Conservation (phyloP, 1,140 invertebrate species). For the Tribolium madens region DNA sequence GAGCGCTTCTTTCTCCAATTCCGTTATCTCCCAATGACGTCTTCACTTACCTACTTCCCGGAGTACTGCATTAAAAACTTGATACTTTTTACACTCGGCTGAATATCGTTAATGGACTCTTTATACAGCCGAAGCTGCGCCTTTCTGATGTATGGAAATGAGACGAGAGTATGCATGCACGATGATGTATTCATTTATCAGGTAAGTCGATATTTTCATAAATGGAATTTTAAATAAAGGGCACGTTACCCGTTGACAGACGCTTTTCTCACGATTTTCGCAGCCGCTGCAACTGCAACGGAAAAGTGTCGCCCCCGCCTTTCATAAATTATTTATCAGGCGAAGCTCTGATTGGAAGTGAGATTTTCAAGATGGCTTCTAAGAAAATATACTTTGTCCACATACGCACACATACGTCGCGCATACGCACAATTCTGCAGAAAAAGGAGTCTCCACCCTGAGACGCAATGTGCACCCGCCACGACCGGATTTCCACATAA, state of each 20-base stretch:
- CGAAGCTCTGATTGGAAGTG: slow-evolving; percentile 36
- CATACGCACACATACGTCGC: slow-evolving; percentile 43
- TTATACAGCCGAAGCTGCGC: slow-evolving; percentile 50
- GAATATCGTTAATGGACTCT: slow-evolving; percentile 63
- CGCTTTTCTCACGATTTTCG: slow-evolving; percentile 32
- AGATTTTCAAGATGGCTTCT: slow-evolving; percentile 41
- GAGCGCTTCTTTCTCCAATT: slow-evolving; percentile 55
- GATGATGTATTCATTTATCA: slow-evolving; percentile 44
- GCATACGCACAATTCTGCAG: slow-evolving; percentile 39
- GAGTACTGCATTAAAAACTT: slow-evolving; percentile 62
- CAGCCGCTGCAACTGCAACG: slow-evolving; percentile 10
- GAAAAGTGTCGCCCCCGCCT: neutral
- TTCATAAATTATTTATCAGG: slow-evolving; percentile 40
- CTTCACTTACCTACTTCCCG: slow-evolving; percentile 61
- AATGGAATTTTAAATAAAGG: slow-evolving; percentile 43
- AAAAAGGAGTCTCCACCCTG: slow-evolving; percentile 40
- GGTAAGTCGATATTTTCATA: slow-evolving; percentile 53
- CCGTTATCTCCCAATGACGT: slow-evolving; percentile 61
- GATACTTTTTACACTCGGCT: slow-evolving; percentile 64
- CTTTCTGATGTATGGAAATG: slow-evolving; percentile 50
- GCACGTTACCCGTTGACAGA: neutral
- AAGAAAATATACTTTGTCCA: slow-evolving; percentile 39
- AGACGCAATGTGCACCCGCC: neutral
- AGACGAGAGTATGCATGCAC: slow-evolving; percentile 48
- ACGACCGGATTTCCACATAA: too few relatives aligned